Conservation (phyloP, 2,888 invertebrate species). For the Nemotelus nigrinus region DNA sequence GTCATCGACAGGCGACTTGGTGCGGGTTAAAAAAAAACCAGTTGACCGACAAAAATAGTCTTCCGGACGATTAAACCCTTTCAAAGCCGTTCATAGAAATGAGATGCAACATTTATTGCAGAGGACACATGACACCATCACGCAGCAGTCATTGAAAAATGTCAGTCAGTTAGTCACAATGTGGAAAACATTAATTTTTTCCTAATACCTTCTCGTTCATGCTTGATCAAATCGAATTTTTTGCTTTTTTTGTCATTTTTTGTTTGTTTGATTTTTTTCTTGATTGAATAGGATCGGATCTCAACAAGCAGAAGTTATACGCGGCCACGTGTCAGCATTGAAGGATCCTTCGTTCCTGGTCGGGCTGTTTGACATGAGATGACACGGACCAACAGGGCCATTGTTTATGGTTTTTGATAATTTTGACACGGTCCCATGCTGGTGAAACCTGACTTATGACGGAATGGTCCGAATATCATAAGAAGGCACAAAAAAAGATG, state of each 20-base stretch:
- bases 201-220: background rate
- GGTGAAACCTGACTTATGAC: no score
- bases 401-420: slow-evolving; percentile 7
- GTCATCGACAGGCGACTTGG: background rate
- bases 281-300: background rate
- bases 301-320: slow-evolving; percentile 34
- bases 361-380: slow-evolving; percentile 4
- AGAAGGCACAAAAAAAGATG: no score
- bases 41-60: slow-evolving; percentile 42
- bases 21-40: slow-evolving; percentile 6
- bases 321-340: background rate
- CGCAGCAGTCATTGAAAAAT: slow-evolving; percentile 11
- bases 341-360: slow-evolving; percentile 26
- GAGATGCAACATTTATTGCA: slow-evolving; percentile 28
- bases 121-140: slow-evolving; percentile 18
- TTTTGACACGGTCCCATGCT: background rate
- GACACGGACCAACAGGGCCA: background rate
- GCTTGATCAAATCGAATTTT: slow-evolving; percentile 16
- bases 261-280: slow-evolving; percentile 7
- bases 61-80: slow-evolving; percentile 49
- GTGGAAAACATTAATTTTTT: background rate
- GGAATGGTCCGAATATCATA: no score
- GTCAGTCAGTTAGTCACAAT: slow-evolving; percentile 23
- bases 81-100: slow-evolving; percentile 31
- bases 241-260: background rate